These are phyloP conservation scores for Calameuta idolon DNA, from an alignment of 2,888 invertebrate genomes.

Conservation along the genomic window DNA sequence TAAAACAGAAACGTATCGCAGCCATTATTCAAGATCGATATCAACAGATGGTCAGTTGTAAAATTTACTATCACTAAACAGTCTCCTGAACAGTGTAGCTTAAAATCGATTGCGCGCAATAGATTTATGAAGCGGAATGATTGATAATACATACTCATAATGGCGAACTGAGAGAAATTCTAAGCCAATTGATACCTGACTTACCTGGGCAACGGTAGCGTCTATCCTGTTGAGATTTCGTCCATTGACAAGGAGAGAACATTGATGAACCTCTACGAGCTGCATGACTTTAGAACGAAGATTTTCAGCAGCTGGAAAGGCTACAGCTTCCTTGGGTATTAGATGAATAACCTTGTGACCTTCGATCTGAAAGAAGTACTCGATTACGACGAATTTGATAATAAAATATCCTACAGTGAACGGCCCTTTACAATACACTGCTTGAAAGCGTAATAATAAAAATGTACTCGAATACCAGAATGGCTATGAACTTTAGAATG, in stretches of 20 bases:
- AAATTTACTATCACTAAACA: not conserved
- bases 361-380: constrained; percentile 48
- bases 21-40: constrained; percentile 11
- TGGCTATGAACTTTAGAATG: no score
- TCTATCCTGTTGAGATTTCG: constrained; percentile 72
- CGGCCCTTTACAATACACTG: not conserved
- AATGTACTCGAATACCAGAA: no score
- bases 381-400: not conserved
- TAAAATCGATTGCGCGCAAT: no score
- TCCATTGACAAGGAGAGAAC: constrained; percentile 68
- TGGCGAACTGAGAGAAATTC: no score
- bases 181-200: constrained; percentile 5
- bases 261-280: constrained; percentile 38
- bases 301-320: constrained; percentile 86
- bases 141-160: no score
- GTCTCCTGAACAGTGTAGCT: not conserved
- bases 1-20: constrained; percentile 49
- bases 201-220: constrained; percentile 73
- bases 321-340: constrained; percentile 77
- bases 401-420: not conserved
- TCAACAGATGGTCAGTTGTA: not conserved
- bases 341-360: constrained; percentile 71
- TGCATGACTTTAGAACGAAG: constrained; percentile 70
- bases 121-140: no score
- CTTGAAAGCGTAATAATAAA: not conserved